Conservation (phyloP, 1,140 invertebrate species). For the Anoplophora glabripennis region DNA sequence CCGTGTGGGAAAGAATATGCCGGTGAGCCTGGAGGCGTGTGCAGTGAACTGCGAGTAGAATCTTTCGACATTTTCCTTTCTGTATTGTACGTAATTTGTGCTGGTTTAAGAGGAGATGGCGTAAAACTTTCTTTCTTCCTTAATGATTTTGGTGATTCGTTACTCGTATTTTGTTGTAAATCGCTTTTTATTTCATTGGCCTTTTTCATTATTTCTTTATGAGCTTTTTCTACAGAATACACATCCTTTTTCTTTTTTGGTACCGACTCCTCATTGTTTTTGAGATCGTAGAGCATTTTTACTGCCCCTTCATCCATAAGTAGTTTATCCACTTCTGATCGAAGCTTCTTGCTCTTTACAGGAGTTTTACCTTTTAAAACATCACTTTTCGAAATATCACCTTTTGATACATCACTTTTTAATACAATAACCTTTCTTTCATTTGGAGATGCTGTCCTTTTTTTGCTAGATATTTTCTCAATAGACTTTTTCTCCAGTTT, state of each 20-base stretch:
- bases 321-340: constrained; percentile 70
- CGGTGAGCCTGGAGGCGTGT: constrained; percentile 44
- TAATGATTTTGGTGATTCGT: constrained; percentile 39
- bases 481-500: not conserved
- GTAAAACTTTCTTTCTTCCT: constrained; percentile 42
- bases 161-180: constrained; percentile 39
- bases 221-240: constrained; percentile 53
- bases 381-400: constrained; percentile 3
- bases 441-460: constrained; percentile 4
- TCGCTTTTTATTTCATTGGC: constrained; percentile 51
- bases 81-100: constrained; percentile 48
- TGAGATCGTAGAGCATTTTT: constrained; percentile 77
- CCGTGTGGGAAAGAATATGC: constrained; percentile 55
- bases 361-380: not conserved
- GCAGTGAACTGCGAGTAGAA: constrained; percentile 43
- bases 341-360: constrained; percentile 49
- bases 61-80: constrained; percentile 53
- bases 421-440: not conserved
- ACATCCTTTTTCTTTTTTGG: constrained; percentile 40
- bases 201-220: constrained; percentile 53
- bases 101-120: constrained; percentile 3
- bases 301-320: constrained; percentile 82
- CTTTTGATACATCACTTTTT: not conserved
- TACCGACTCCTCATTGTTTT: constrained; percentile 52
- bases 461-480: constrained; percentile 3